Base-by-base conservation (phyloP, 2,113 vertebrate species). In the Periophthalmodon schlosseri region DNA sequence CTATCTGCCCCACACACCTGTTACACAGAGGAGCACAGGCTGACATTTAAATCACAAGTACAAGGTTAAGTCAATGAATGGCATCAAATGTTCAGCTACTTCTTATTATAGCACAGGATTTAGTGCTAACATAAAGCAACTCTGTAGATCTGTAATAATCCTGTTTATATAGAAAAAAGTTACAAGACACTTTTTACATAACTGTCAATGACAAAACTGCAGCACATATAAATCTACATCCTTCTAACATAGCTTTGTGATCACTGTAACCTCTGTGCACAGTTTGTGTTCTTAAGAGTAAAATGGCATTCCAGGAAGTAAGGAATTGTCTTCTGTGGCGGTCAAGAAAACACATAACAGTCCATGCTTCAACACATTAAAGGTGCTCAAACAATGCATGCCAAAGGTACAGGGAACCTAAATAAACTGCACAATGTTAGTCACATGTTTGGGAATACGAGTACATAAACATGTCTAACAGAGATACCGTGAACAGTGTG, bases 1-100 rank as follows among this genome's bases (percentile, higher is more conserved):
- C 73, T 88, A 84, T 90, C 80, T 85, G 47, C 23, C 18, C 85
- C 87, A 76, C 76, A 87, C 91, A 94, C 92, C 91, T 93, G 91
- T 91, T 91, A 83, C 70, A 77, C 68, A 68, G 39, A 78, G 80
- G 71, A 74, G 69, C 67, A 73, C 65, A 70, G 79, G 67, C 70
- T 39, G 66, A 56, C 50, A 70, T 24, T 33, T 20, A 50, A 24
- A 33, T 20, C 21, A 49, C 20, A n/a, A 20, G 47, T 21, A 63
- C 10, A 13, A 20, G 64, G 18, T 56, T 24, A 13, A 16, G 66
- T 75, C 63, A 21, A 9, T 67, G 34, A 64, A 47, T 46, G 44
- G 60, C 70, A 68, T 21, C 71, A 79, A 28, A 52, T 68, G 84
- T 75, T 78, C 21, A 1, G 86, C 86, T 84, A 82, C 88, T 60